Percentiles rank a stretch among this genome's conserved stretches.
These are phyloP conservation scores for Malacoraja senta DNA, from an alignment of 2,797 vertebrate species.

Conservation along the genomic window DNA sequence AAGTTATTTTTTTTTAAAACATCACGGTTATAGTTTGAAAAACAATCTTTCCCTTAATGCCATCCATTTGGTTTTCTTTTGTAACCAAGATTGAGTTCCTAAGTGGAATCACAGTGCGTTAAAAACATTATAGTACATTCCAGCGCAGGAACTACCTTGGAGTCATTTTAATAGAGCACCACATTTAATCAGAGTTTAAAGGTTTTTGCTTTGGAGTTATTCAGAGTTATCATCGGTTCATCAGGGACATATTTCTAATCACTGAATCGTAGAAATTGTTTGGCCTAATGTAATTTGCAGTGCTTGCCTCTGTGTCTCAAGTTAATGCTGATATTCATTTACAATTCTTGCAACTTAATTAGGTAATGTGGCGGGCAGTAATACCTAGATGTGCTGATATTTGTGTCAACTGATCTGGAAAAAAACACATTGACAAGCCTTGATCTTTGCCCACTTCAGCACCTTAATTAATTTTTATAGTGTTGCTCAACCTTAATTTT, in stretches of 20 bases:
- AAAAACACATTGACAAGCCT: conserved; percentile 43
- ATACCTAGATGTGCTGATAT: conserved; percentile 48
- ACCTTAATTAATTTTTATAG: conserved; percentile 35
- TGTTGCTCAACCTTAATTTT: conserved; percentile 34
- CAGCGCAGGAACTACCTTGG: neutral
- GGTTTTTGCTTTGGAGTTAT: conserved; percentile 33
- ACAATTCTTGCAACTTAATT: conserved; percentile 29
- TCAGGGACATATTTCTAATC: conserved; percentile 30
- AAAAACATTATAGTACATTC: neutral
- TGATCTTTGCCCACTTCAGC: conserved; percentile 46
- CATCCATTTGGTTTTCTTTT: neutral
- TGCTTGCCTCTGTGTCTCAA: conserved; percentile 3
- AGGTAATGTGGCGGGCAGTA: neutral
- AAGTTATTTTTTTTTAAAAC: too few relatives aligned
- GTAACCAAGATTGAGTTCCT: neutral
- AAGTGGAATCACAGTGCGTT: conserved; percentile 1
- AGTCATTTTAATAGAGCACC: neutral
- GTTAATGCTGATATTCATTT: conserved; percentile 34
- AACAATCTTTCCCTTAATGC: neutral
- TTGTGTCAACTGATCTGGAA: conserved; percentile 46
- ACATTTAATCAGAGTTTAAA: conserved; percentile 29
- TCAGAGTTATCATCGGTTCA: conserved; percentile 32
- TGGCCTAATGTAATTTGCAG: conserved; percentile 28
- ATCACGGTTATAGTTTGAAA: neutral
- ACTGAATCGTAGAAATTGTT: conserved; percentile 33